A percentile compares a stretch with the other conserved stretches of the same genome.
These are phyloP conservation scores for Acanthurus lineatus DNA, from an alignment of 2,797 vertebrate species.

Conservation along the genomic window DNA sequence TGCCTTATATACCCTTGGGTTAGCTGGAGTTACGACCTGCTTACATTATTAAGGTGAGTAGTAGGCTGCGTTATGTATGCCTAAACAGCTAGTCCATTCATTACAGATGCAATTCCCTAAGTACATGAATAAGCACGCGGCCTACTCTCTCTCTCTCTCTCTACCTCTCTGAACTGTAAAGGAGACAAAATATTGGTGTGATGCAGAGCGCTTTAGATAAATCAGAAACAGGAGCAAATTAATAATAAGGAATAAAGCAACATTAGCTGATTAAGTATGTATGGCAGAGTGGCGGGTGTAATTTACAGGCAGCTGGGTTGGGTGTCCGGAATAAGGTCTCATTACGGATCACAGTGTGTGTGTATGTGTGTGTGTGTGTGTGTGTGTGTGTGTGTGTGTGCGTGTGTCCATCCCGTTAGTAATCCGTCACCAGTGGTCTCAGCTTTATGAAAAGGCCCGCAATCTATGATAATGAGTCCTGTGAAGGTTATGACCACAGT, in stretches of 20 bases:
- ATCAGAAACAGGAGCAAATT: slow-evolving; percentile 84
- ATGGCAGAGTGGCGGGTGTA: slow-evolving; percentile 81
- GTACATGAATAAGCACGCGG: slow-evolving; percentile 80
- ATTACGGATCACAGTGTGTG: slow-evolving; percentile 75
- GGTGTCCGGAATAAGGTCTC: slow-evolving; percentile 87
- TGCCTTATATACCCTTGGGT: slow-evolving; percentile 81
- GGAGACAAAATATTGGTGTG: slow-evolving; percentile 83
- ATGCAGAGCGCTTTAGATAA: slow-evolving; percentile 81
- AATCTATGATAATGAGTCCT: slow-evolving; percentile 87
- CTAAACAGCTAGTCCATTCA: slow-evolving; percentile 84
- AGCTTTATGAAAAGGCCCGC: slow-evolving; percentile 87
- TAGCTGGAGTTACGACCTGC: slow-evolving; percentile 82
- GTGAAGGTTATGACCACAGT: slow-evolving; percentile 87
- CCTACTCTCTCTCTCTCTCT: slow-evolving; percentile 61
- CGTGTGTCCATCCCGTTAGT: slow-evolving; percentile 75
- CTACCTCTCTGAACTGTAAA: slow-evolving; percentile 77
- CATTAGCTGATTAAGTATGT: slow-evolving; percentile 91
- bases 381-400: slow-evolving; percentile 43
- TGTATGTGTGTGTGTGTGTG: slow-evolving; percentile 45
- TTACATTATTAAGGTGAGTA: slow-evolving; percentile 85
- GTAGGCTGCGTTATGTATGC: slow-evolving; percentile 80
- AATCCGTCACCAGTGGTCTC: slow-evolving; percentile 84
- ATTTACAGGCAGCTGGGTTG: slow-evolving; percentile 84
- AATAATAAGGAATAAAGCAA: slow-evolving; percentile 88
- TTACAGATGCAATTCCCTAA: slow-evolving; percentile 86